Percentiles rank a stretch among this genome's conserved stretches.
phyloP scores from a whole-genome alignment of 2,888 invertebrate species.

The Tiliacea aurago region DNA sequence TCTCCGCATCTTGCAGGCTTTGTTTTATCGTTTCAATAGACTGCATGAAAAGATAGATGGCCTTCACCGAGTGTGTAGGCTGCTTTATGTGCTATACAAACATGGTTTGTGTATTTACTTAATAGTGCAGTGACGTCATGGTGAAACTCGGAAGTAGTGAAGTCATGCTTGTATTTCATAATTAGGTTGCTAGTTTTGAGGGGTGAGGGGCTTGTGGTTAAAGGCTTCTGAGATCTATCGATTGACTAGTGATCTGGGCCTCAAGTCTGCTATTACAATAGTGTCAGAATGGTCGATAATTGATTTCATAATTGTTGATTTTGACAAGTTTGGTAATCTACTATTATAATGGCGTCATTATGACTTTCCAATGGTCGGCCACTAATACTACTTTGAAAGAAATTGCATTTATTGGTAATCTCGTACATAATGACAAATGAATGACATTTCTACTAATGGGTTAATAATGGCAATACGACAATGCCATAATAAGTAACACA shows the following conservation, averaged over 20 bases:
- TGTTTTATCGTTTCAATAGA: conserved; percentile 67
- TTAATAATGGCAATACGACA: too few species aligned
- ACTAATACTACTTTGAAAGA: too few species aligned
- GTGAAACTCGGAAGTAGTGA: conserved; percentile 4
- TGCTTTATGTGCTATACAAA: conserved; percentile 44
- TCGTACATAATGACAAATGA: too few species aligned
- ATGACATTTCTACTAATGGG: too few species aligned
- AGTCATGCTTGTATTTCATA: conserved; percentile 27
- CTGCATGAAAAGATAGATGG: conserved; percentile 62
- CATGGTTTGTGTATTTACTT: conserved; percentile 20
- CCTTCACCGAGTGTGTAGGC: conserved; percentile 37
- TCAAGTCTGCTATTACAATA: too few species aligned
- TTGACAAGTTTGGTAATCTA: too few species aligned
- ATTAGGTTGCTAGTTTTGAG: conserved; percentile 24
- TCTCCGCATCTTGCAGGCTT: conserved; percentile 60
- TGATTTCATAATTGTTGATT: too few species aligned
- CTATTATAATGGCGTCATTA: too few species aligned
- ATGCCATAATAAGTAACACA: too few species aligned
- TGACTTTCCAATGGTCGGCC: too few species aligned
- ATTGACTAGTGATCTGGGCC: neutral
- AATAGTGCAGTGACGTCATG: conserved; percentile 35
- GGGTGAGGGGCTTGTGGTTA: neutral
- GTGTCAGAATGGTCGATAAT: too few species aligned
- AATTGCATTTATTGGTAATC: too few species aligned
- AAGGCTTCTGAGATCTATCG: neutral